Percentiles rank a stretch among this genome's conserved stretches.
phyloP scores from a whole-genome alignment of 2,888 invertebrate genomes.

The Xylota segnis region DNA sequence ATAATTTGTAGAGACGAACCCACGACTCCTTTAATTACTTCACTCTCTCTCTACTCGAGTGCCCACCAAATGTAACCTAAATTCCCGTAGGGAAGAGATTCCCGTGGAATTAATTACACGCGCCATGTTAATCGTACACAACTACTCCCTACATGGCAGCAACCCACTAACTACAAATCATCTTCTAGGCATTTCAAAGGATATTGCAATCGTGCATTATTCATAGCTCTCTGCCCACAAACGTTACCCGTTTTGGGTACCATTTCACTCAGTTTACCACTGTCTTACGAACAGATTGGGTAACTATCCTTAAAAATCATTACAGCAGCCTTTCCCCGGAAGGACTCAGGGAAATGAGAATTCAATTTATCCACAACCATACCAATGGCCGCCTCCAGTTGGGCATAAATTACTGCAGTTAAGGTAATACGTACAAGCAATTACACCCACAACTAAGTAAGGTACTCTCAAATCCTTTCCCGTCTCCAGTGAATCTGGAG shows the following conservation, averaged over 20 bases:
- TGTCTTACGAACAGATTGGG: background rate
- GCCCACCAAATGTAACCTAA: no score
- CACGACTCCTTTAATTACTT: no score
- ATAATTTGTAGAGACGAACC: no score
- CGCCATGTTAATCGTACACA: no score
- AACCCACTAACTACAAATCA: no score
- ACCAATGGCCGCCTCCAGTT: background rate
- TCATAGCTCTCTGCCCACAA: no score
- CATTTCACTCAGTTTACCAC: background rate
- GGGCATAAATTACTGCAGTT: slow-evolving; percentile 24
- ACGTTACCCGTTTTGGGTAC: background rate
- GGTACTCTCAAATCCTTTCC: background rate
- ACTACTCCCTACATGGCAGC: no score
- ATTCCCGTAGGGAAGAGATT: no score
- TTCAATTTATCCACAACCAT: background rate
- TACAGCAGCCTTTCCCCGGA: background rate
- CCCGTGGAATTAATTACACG: no score
- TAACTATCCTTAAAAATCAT: slow-evolving; percentile 10
- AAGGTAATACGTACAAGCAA: background rate
- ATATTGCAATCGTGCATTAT: no score
- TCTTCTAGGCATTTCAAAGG: no score
- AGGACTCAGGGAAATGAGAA: background rate
- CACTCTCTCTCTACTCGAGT: no score
- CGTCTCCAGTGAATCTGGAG: background rate
- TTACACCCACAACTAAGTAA: background rate